Percentiles rank a stretch among this genome's conserved stretches.
These are phyloP conservation scores for Erannis defoliaria DNA, from an alignment of 2,888 invertebrate genomes.

Conservation along the genomic window DNA sequence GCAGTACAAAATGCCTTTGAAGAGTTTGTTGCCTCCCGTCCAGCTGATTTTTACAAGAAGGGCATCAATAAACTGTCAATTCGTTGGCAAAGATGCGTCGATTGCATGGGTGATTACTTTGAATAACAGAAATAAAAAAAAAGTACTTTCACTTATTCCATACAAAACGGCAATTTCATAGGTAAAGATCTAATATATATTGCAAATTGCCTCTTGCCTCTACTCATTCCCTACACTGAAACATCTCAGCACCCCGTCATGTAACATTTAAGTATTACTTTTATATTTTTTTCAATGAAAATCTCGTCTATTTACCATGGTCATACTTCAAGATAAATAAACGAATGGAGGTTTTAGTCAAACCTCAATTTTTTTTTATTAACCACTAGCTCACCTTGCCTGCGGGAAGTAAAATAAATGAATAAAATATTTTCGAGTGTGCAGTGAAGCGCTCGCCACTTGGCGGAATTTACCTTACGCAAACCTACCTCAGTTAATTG, in stretches of 20 bases:
- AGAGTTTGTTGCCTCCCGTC: no score
- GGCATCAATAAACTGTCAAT: no score
- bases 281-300: constrained; percentile 11
- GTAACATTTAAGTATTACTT: constrained; percentile 4
- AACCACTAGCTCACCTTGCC: constrained; percentile 24
- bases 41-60: no score
- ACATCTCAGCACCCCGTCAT: not conserved
- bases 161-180: no score
- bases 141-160: no score
- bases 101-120: no score
- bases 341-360: constrained; percentile 20
- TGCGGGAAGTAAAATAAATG: constrained; percentile 45
- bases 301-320: constrained; percentile 8
- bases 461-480: constrained; percentile 75
- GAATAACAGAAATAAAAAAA: no score
- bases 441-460: constrained; percentile 66
- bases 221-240: no score
- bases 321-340: constrained; percentile 11
- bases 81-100: no score
- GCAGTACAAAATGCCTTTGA: no score
- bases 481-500: constrained; percentile 82
- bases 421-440: constrained; percentile 61
- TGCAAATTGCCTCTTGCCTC: no score
- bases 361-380: constrained; percentile 24
- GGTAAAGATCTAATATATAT: no score